Evolutionary conservation across 2,888 invertebrate genomes (phyloP).

Genomic region (Mimas tiliae): DNA sequence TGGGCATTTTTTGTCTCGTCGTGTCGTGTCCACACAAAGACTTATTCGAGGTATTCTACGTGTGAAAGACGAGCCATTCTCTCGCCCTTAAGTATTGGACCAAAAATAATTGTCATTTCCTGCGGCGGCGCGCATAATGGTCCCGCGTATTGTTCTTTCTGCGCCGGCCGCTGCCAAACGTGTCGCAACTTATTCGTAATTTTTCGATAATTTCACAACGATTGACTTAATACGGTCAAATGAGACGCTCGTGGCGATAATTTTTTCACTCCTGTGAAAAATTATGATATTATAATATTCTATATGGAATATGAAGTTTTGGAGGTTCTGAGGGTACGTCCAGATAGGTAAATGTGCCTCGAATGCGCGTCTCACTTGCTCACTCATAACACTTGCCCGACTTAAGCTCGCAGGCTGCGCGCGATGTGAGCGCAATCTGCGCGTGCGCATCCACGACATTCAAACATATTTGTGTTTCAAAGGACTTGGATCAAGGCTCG

Average conservation of each 20-base stretch:
- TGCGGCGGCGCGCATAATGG: slow-evolving; percentile 68
- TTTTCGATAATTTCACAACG: slow-evolving; percentile 56
- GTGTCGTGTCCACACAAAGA: slow-evolving; percentile 69
- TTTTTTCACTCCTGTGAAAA: not conserved
- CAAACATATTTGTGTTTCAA: no score
- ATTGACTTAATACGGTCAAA: slow-evolving; percentile 55
- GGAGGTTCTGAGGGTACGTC: not conserved
- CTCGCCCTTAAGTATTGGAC: slow-evolving; percentile 69
- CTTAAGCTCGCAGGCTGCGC: no score
- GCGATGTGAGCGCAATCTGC: no score
- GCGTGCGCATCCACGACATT: no score
- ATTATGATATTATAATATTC: not conserved
- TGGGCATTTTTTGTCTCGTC: slow-evolving; percentile 73
- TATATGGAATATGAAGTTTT: not conserved
- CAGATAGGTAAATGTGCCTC: not conserved
- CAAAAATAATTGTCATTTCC: slow-evolving; percentile 85
- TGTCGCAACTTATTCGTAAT: slow-evolving; percentile 40
- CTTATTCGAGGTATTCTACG: slow-evolving; percentile 78
- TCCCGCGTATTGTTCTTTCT: slow-evolving; percentile 44
- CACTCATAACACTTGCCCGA: no score
- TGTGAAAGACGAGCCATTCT: slow-evolving; percentile 80
- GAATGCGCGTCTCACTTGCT: no score
- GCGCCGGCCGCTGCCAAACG: slow-evolving; percentile 32
- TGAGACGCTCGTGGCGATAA: slow-evolving; percentile 51
- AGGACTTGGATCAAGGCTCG: no score